Conservation (phyloP, 2,888 invertebrate genomes). For the Atrina japonica region DNA sequence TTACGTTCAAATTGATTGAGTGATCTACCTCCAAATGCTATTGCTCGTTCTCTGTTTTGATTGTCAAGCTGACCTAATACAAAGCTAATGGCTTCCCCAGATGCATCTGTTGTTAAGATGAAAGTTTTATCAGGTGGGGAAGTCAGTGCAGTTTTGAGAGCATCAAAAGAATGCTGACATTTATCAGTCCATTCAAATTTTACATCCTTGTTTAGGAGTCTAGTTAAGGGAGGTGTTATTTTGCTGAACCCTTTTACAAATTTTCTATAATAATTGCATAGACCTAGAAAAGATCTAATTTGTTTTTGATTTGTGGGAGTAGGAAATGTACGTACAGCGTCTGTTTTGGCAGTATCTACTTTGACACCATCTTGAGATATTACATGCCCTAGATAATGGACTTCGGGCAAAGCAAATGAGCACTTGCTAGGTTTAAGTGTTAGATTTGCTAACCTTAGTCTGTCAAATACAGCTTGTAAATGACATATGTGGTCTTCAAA, state of each 20-base stretch:
- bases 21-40: constrained; percentile 74
- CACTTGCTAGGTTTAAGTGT: too few relatives aligned
- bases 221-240: constrained; percentile 44
- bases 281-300: too few relatives aligned
- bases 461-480: constrained; percentile 44
- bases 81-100: constrained; percentile 41
- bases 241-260: constrained; percentile 42
- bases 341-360: constrained; percentile 39
- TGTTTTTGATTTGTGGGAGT: constrained; percentile 44
- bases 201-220: too few relatives aligned
- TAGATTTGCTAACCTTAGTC: constrained; percentile 40
- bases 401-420: constrained; percentile 38
- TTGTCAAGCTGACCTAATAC: constrained; percentile 48
- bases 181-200: too few relatives aligned
- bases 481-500: constrained; percentile 45
- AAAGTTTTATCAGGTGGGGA: constrained; percentile 44
- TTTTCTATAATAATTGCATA: constrained; percentile 50
- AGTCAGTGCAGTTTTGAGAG: constrained; percentile 44
- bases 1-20: constrained; percentile 73
- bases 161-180: constrained; percentile 47
- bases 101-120: constrained; percentile 49
- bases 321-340: constrained; percentile 44
- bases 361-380: constrained; percentile 41
- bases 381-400: constrained; percentile 48
- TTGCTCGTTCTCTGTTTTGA: constrained; percentile 43